Conservation (phyloP, 2,888 invertebrate species). For the Uropetala carovei region DNA sequence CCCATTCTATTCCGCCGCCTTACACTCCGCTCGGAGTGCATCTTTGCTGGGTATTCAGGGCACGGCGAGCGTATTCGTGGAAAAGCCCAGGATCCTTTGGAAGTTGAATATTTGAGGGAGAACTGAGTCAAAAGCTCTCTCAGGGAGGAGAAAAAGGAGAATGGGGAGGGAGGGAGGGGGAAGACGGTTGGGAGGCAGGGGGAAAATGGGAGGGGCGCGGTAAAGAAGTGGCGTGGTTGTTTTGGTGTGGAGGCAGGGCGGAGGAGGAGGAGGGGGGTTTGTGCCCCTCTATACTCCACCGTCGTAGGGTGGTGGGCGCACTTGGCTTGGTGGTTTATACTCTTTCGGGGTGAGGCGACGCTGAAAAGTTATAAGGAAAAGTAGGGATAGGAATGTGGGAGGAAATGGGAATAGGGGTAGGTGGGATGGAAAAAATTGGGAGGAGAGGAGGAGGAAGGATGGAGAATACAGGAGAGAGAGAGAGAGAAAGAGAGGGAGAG, state of each 20-base stretch:
- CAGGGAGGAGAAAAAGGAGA: not conserved
- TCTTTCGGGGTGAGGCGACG: constrained; percentile 5
- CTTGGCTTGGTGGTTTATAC: not conserved
- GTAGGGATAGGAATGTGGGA: not conserved
- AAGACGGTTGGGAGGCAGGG: not conserved
- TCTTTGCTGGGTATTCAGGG: constrained; percentile 21
- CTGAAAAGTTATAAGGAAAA: not conserved
- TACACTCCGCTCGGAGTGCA: not conserved
- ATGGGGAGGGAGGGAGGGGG: not conserved
- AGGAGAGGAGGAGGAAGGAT: not conserved
- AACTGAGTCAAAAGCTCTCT: constrained; percentile 54
- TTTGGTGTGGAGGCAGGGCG: not conserved
- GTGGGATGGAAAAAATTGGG: not conserved
- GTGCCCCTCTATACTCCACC: not conserved
- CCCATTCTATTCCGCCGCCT: not conserved
- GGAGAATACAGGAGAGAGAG: not conserved
- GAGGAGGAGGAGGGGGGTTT: not conserved
- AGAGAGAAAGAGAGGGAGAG: not conserved
- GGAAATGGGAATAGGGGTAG: not conserved
- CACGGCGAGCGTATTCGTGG: constrained; percentile 36
- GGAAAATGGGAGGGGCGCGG: not conserved
- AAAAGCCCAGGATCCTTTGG: constrained; percentile 60
- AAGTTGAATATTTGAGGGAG: constrained; percentile 59
- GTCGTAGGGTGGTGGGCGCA: not conserved
- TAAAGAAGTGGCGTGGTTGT: not conserved